Percentiles rank a stretch among this genome's conserved stretches.
Conservation (phyloP, 2,113 vertebrate species). For the Petroica traversi region DNA sequence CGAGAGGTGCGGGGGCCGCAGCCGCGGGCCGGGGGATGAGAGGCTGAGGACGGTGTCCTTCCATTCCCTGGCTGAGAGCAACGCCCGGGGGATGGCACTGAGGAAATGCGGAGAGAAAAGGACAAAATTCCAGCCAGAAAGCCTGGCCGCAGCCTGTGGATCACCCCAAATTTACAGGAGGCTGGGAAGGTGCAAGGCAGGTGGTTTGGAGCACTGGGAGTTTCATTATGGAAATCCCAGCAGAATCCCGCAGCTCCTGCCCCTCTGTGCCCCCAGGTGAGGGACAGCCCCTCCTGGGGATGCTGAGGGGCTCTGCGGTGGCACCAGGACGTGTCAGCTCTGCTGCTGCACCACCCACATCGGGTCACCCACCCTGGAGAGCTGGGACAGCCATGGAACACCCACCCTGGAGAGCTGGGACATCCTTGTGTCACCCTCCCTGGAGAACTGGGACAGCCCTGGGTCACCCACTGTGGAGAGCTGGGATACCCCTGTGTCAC, state of each 20-base stretch:
- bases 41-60: fast-evolving
- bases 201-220: neutral
- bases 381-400: neutral
- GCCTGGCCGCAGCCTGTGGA: fast-evolving
- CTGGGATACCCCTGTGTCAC: neutral
- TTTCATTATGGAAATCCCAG: fast-evolving
- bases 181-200: neutral
- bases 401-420: too few relatives aligned
- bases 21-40: neutral
- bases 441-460: neutral
- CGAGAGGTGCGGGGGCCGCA: neutral
- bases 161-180: fast-evolving
- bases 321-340: neutral
- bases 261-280: fast-evolving
- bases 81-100: fast-evolving
- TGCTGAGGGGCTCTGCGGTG: neutral
- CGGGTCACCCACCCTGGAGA: neutral
- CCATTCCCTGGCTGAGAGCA: neutral
- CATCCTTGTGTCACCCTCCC: too few relatives aligned
- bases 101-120: fast-evolving
- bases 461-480: too few relatives aligned
- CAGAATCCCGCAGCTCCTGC: fast-evolving
- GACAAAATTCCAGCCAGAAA: fast-evolving
- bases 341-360: neutral
- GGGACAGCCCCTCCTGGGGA: neutral